A percentile compares a stretch with the other conserved stretches of the same genome.
Conservation (phyloP, 1,140 invertebrate species). For the Drosophila teissieri region DNA sequence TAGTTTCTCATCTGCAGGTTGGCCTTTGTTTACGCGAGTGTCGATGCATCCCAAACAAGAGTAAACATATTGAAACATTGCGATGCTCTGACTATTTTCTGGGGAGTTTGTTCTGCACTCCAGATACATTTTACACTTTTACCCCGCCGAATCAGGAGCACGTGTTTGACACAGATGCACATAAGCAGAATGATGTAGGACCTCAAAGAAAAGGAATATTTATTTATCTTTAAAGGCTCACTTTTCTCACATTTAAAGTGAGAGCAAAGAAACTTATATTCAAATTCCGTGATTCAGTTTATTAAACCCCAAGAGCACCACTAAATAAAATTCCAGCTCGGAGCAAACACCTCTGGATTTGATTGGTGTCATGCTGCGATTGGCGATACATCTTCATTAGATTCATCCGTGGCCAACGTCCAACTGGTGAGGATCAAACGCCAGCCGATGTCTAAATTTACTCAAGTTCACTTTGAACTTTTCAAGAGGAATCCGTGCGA, state of each 20-base stretch:
- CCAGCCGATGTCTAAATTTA: conserved; percentile 44
- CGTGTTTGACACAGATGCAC: conserved; percentile 17
- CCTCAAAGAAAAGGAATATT: too few relatives aligned
- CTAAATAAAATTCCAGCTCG: background rate
- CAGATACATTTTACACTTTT: conserved; percentile 12
- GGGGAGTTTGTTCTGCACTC: conserved; percentile 6
- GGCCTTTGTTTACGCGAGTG: conserved; percentile 42
- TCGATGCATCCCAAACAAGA: conserved; percentile 40
- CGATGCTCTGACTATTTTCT: conserved; percentile 9
- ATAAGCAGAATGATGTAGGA: too few relatives aligned
- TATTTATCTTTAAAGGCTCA: too few relatives aligned
- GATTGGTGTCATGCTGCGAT: conserved; percentile 44
- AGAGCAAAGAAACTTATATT: too few relatives aligned
- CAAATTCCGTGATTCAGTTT: background rate
- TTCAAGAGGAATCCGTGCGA: conserved; percentile 51
- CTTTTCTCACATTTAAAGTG: too few relatives aligned
- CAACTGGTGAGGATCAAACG: conserved; percentile 37
- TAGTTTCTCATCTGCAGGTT: conserved; percentile 35
- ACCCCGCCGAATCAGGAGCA: conserved; percentile 8
- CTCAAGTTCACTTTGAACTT: conserved; percentile 62
- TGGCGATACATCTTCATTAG: conserved; percentile 60
- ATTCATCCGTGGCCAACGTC: conserved; percentile 9
- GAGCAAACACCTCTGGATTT: conserved; percentile 11
- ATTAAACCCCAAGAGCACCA: background rate
- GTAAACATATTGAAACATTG: conserved; percentile 36